Base-by-base conservation (phyloP, 2,797 vertebrate species). In the Sebastes nivosus region DNA sequence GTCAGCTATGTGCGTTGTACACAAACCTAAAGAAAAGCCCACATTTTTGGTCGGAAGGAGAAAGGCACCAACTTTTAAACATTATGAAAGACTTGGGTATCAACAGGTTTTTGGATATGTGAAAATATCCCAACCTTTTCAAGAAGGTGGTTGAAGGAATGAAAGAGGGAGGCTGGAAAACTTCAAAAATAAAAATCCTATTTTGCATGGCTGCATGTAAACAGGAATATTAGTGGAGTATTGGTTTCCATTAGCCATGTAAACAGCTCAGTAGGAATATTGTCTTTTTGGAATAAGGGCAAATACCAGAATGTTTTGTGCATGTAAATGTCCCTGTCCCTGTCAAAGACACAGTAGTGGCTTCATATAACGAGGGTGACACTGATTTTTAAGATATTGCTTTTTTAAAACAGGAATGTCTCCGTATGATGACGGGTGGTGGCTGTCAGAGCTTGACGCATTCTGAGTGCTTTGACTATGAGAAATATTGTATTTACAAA, bases 1-100 rank as follows among this genome's bases (percentile, higher is more conserved):
- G 2, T 18, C 42, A 54, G 14, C 0, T 54, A 0, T 54, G 50
- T 54, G 50, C 8, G 4, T n/a, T 54, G n/a, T 54, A 54, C 50
- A 54, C 20, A 54, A 54, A 54, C 50, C 4, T 11, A 54, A 54
- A 22, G 20, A 50, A 50, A 50, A 42, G 38, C 38, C 38, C 38
- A 42, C 13, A 18, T 50, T 8, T 50, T 0, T 0, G 16, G 16
- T n/a, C 20, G 0, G 20, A 52, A 52, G 50, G 20, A n/a, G 42
- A 50, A 50, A 50, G 18, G 42, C 50, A n/a, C 20, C 20, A n/a
- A 52, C 18, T 52, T 20, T n/a, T 52, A 52, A 52, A 52, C 2
- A 52, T 52, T 52, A 52, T 52, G 42, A 46, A 46, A 46, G 42
- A 46, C 42, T 42, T 52, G 18, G 18, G 10, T 52, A 52, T n/a